A percentile compares a stretch with the other conserved stretches of the same genome.
phyloP scores from a whole-genome alignment of 2,113 vertebrate genomes.

The Myotis brandtii region DNA sequence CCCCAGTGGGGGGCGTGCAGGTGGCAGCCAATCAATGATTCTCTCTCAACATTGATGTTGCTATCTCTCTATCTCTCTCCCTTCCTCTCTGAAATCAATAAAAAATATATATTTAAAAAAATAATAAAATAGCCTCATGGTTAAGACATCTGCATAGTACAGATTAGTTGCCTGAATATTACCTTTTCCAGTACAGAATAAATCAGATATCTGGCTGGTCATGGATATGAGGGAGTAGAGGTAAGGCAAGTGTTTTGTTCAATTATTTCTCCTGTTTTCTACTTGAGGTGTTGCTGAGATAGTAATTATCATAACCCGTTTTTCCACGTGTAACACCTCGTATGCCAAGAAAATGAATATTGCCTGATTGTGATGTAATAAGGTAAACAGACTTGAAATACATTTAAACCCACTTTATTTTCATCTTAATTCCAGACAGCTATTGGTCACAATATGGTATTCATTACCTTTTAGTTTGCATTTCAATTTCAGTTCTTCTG shows the following conservation, averaged over 20 bases:
- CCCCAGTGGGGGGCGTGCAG: no score
- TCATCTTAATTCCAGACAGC: not conserved
- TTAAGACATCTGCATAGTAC: not conserved
- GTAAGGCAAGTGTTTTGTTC: not conserved
- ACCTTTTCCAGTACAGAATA: not conserved
- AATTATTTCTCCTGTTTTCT: conserved; percentile 26
- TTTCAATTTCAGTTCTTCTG: not conserved
- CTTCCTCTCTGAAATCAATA: no score
- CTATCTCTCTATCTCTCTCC: no score
- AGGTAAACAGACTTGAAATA: not conserved
- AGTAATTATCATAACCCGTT: not conserved
- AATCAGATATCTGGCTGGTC: not conserved
- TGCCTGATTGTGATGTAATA: not conserved
- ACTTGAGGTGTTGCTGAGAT: not conserved
- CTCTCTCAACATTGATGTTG: no score
- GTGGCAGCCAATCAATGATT: no score
- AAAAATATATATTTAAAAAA: no score
- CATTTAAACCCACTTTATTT: not conserved
- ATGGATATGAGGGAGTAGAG: not conserved
- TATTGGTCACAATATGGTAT: not conserved
- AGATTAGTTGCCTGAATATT: not conserved
- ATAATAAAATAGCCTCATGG: not conserved
- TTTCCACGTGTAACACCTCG: not conserved
- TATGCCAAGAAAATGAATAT: not conserved
- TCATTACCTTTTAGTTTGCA: not conserved